Evolutionary conservation across 53 echinoderm and acorn worm genomes (phyloP).

Genomic region (Stichopus horrens): DNA sequence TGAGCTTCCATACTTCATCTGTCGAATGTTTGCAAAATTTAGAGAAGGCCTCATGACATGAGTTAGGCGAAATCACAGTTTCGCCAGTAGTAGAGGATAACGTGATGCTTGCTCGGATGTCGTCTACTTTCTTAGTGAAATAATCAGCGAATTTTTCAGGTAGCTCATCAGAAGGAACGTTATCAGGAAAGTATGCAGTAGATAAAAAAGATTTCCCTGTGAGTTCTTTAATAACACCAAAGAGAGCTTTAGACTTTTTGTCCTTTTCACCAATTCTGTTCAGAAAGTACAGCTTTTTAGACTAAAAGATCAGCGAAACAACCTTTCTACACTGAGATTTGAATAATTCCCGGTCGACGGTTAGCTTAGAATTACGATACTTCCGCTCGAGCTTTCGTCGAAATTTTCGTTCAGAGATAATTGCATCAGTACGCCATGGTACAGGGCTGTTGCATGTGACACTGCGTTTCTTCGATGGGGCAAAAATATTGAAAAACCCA

Average conservation of each 20-base stretch:
- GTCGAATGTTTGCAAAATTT: background rate
- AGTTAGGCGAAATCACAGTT: background rate
- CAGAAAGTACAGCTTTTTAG: background rate
- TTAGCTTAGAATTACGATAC: constrained; percentile 6
- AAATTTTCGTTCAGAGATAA: constrained; percentile 18
- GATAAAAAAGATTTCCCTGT: too few relatives aligned
- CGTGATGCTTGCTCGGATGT: background rate
- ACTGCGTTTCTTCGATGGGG: background rate
- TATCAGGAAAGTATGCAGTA: background rate
- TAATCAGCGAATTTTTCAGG: background rate
- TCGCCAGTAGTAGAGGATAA: background rate
- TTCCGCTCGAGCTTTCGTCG: constrained; percentile 8
- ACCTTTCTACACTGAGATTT: constrained; percentile 31
- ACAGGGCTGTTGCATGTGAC: background rate
- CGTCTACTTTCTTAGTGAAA: background rate
- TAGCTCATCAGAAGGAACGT: background rate
- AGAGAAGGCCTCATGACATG: background rate
- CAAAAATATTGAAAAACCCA: background rate
- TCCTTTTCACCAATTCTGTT: background rate
- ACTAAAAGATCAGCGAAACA: background rate
- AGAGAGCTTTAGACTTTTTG: too few relatives aligned
- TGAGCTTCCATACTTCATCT: too few relatives aligned
- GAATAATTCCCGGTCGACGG: constrained; percentile 17
- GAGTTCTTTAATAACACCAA: too few relatives aligned
- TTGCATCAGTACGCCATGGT: constrained; percentile 2